Conservation (phyloP, 2,113 vertebrate species). For the Eidolon helvum region DNA sequence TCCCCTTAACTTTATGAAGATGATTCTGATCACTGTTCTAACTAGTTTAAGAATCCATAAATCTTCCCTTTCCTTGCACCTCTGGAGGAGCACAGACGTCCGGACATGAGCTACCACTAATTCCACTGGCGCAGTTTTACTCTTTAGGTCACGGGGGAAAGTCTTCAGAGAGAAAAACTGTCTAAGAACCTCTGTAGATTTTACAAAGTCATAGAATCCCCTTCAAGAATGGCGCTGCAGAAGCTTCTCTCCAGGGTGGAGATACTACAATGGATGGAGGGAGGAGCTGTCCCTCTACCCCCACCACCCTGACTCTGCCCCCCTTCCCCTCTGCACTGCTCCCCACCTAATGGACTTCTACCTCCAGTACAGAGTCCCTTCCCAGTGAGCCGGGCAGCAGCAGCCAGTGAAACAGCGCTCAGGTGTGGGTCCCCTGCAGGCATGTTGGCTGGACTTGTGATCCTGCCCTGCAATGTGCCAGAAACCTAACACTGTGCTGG, state of each 20-base stretch:
- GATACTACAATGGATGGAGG: accelerated
- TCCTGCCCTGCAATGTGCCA: background rate
- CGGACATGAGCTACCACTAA: background rate
- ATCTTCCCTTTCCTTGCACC: background rate
- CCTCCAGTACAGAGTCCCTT: background rate
- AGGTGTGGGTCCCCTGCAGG: background rate
- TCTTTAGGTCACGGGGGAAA: background rate
- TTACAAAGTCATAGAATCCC: background rate
- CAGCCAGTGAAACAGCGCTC: accelerated
- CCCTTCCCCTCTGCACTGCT: background rate
- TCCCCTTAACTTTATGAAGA: background rate
- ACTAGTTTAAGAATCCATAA: background rate
- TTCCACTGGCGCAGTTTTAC: background rate
- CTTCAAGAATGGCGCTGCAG: accelerated
- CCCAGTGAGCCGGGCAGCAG: accelerated
- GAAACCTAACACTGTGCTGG: accelerated
- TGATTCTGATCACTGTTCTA: background rate
- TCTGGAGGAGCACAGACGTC: background rate
- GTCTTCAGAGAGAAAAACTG: background rate
- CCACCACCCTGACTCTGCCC: background rate
- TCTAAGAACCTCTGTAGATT: too few relatives aligned
- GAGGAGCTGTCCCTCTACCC: accelerated
- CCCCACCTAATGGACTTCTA: background rate
- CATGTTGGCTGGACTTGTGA: accelerated
- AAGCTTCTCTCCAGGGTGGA: background rate